Base-by-base conservation (phyloP, 1,140 invertebrate genomes). In the Camponotus vicinus region DNA sequence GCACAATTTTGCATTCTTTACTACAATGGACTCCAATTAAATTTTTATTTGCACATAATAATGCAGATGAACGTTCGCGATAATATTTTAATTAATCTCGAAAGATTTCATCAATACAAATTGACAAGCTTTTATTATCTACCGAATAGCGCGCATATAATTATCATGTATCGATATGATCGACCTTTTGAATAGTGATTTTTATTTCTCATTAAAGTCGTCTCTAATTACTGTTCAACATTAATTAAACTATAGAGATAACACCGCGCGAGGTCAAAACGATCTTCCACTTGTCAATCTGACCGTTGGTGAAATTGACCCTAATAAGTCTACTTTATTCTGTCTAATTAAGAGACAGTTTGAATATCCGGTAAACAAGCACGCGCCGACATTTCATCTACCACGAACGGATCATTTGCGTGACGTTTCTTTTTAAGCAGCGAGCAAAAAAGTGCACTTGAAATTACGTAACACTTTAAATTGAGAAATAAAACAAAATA, bases 221-320 rank as follows among this genome's bases (percentile, higher is more conserved):
- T 13, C 27, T 61, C 18, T 66, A 85, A 85, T 77, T 85, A 45
- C 49, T 59, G 55, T 45, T 64, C 64, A 42, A 42, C 52, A 13
- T 67, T 59, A 61, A 83, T 83, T 80, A 83, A 66, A 52, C 11
- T 40, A 42, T 32, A 78, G n/a, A 55, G 61, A 78, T 37, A 73
- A 84, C 40, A 64, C 15, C 21, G 27, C 11, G 4, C 85, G 73
- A 86, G 85, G 86, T 45, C 71, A 21, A 59, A 87, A 85, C 55
- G 52, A 76, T 85, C 84, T 76, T 69, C 80, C 70, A 61, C 82
- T 75, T 79, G 63, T 70, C 52, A 85, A 85, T 75, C 57, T 45
- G 64, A 84, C 55, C 27, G 32, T 71, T 15, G 57, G 67, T 70
- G 79, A 86, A 84, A 84, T 86, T 86, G 67, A 86, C 85, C 69